These are phyloP conservation scores for Brachyptera putata DNA, from an alignment of 2,888 invertebrate genomes.

Conservation along the genomic window DNA sequence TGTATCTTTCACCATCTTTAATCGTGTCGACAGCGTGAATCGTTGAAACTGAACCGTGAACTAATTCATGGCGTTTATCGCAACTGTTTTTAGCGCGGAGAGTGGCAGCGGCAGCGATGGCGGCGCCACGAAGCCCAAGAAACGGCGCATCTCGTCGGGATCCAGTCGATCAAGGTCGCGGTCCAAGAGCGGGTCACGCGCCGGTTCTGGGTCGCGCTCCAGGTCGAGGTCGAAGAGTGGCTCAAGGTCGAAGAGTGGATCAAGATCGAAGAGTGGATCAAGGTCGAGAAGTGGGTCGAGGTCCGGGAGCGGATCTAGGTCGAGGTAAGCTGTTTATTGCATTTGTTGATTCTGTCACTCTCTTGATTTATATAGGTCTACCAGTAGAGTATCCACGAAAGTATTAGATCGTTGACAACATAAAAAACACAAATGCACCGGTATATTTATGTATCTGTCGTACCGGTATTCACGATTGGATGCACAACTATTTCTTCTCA, in stretches of 20 bases:
- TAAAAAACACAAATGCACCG: too few relatives aligned
- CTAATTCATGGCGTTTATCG: too few relatives aligned
- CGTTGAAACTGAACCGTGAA: too few relatives aligned
- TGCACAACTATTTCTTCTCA: too few relatives aligned
- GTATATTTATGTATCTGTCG: too few relatives aligned
- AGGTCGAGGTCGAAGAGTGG: constrained; percentile 44
- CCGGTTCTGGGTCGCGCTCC: constrained; percentile 54
- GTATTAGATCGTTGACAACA: too few relatives aligned
- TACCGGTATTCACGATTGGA: too few relatives aligned
- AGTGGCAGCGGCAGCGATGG: constrained; percentile 36
- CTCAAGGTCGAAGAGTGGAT: constrained; percentile 35
- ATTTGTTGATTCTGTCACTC: not conserved
- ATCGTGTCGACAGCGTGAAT: too few relatives aligned
- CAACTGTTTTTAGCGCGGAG: constrained; percentile 35
- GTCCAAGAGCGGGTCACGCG: constrained; percentile 29
- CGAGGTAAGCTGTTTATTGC: too few relatives aligned
- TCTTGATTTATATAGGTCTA: too few relatives aligned
- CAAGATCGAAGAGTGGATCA: constrained; percentile 35
- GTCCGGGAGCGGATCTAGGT: constrained; percentile 35
- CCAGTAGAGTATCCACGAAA: too few relatives aligned
- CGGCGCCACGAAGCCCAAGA: constrained; percentile 30
- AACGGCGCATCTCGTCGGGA: constrained; percentile 30
- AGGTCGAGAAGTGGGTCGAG: constrained; percentile 35
- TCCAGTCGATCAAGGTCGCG: constrained; percentile 36
- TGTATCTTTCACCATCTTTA: too few relatives aligned